Conservation (phyloP, 2,888 invertebrate genomes). For the Pyrochroa serraticornis region DNA sequence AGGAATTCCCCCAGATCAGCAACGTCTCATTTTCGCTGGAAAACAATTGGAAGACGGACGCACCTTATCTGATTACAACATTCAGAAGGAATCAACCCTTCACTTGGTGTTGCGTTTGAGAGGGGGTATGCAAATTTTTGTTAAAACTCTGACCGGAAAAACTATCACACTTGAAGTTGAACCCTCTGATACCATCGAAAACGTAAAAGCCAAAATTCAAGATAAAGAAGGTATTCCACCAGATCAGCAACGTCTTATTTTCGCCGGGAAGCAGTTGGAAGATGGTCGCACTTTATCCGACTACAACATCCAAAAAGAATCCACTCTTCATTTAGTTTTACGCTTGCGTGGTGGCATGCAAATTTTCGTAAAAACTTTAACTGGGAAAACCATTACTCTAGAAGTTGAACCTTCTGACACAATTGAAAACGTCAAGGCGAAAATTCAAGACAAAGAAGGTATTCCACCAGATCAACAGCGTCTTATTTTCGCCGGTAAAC, state of each 20-base stretch:
- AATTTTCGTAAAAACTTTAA: conserved; percentile 94
- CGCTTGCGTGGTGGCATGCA: conserved; percentile 97
- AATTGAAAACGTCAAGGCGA: conserved; percentile 93
- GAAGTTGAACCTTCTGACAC: conserved; percentile 91
- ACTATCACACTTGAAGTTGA: conserved; percentile 91
- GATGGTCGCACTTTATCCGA: conserved; percentile 93
- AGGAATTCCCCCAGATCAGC: conserved; percentile 79
- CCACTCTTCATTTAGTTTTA: conserved; percentile 91
- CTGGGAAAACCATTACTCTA: conserved; percentile 91
- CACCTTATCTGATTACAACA: conserved; percentile 49
- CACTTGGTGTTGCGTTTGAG: conserved; percentile 86
- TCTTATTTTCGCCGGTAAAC: conserved; percentile 92
- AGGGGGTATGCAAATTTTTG: conserved; percentile 87
- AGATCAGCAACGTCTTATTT: conserved; percentile 87
- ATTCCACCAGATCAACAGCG: conserved; percentile 67
- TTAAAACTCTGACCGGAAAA: conserved; percentile 91
- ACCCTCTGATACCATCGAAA: conserved; percentile 90
- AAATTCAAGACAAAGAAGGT: conserved; percentile 75
- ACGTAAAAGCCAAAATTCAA: conserved; percentile 91
- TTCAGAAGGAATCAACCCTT: conserved; percentile 73
- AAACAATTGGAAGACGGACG: conserved; percentile 71
- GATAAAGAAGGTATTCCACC: conserved; percentile 91
- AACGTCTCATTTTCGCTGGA: conserved; percentile 64
- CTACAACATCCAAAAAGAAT: conserved; percentile 93
- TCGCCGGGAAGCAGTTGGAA: conserved; percentile 91